Percentiles rank a stretch among this genome's conserved stretches.
phyloP scores from a whole-genome alignment of 64 coral and sea anemone genomes.

The Cladopsammia gracilis region DNA sequence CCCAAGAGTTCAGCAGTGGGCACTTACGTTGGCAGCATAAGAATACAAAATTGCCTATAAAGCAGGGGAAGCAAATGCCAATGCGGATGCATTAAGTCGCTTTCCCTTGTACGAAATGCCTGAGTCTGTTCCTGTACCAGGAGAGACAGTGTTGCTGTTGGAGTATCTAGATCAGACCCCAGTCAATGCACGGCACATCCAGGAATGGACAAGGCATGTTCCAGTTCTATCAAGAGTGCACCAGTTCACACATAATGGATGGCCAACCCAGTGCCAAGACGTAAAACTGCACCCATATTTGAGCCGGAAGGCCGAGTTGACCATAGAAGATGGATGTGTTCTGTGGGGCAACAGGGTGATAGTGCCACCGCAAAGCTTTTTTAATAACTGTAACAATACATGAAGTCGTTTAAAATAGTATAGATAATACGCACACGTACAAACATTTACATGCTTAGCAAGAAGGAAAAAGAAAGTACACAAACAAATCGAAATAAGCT shows the following conservation, averaged over 20 bases:
- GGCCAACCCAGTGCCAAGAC: slow-evolving; percentile 1
- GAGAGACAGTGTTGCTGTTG: slow-evolving; percentile 50
- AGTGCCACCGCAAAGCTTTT: slow-evolving; percentile 6
- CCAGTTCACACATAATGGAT: not conserved
- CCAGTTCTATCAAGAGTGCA: slow-evolving; percentile 26
- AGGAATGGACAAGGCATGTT: slow-evolving; percentile 26
- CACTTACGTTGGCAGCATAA: slow-evolving; percentile 44
- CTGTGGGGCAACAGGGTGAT: slow-evolving; percentile 3
- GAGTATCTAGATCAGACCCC: slow-evolving; percentile 52
- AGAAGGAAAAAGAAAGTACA: no score
- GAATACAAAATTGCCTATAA: slow-evolving; percentile 44
- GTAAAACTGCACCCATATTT: not conserved
- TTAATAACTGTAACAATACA: no score
- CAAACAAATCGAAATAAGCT: no score
- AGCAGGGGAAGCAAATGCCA: slow-evolving; percentile 17
- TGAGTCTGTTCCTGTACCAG: slow-evolving; percentile 7
- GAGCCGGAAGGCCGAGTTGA: slow-evolving; percentile 6
- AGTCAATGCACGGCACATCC: slow-evolving; percentile 35
- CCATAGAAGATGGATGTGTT: slow-evolving; percentile 33
- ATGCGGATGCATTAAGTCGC: slow-evolving; percentile 55
- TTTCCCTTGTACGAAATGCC: slow-evolving; percentile 20
- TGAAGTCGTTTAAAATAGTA: no score
- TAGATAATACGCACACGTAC: no score
- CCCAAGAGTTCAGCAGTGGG: slow-evolving; percentile 56
- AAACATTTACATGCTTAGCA: no score